Conservation (phyloP, 2,113 vertebrate species). For the Irena cyanogastra region DNA sequence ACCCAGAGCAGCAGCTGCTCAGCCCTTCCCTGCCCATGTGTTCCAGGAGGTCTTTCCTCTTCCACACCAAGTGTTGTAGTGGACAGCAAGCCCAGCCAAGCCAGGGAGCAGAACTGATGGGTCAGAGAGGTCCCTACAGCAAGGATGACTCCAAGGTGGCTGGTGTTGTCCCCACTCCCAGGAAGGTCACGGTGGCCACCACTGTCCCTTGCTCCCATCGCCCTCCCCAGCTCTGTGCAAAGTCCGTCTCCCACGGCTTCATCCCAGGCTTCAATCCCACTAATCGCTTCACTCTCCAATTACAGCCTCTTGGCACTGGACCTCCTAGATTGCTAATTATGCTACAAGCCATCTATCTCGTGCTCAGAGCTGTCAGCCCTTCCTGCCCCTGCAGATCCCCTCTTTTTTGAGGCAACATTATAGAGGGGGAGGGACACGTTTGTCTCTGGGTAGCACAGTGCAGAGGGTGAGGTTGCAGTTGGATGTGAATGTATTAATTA, state of each 20-base stretch:
- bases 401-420: not conserved
- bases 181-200: not conserved
- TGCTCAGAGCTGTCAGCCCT: not conserved
- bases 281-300: not conserved
- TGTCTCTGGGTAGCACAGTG: not conserved
- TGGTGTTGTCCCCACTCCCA: not conserved
- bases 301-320: not conserved
- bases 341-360: not conserved
- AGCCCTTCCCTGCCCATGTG: not conserved
- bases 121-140: not conserved
- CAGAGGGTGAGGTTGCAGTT: not conserved
- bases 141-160: rapidly evolving
- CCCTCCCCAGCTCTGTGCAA: not conserved
- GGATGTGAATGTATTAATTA: not conserved
- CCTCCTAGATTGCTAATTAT: not conserved
- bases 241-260: not conserved
- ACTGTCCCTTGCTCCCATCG: not conserved
- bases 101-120: not conserved
- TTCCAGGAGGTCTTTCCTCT: not conserved
- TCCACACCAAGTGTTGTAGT: not conserved
- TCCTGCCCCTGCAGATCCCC: not conserved
- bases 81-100: not conserved
- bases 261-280: not conserved
- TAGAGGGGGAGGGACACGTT: not conserved
- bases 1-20: not conserved